Evolutionary conservation across 2,888 invertebrate genomes (phyloP), one percentile per base, ranked within the genome.

Genomic region (Metellina segmentata): DNA sequence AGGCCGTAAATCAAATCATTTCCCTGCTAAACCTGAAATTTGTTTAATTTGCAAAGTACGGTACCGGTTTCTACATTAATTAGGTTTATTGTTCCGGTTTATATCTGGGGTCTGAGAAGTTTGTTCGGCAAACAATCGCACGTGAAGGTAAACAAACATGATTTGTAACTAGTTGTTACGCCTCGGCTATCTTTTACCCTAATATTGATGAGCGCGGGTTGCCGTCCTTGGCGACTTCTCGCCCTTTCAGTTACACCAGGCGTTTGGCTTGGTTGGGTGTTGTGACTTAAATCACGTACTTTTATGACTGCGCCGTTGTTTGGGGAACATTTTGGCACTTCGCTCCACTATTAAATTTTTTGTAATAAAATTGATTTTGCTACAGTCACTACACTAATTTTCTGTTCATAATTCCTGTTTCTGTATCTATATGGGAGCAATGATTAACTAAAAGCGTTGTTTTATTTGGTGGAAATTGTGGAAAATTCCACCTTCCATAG

Each of bases 11-110:
- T 81, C 90, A 91, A 91, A 91, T 91, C 91, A 87, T 91, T 91
- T 70, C 86, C 70, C 61, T 72, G 83, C 86, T 52, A 91, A 91
- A 91, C 87, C 91, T 87, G 91, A 91, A 91, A 91, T 91, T 91
- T 92, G 91, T 92, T 92, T 92, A 92, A 92, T 92, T 92, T 92
- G 88, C 89, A 89, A 87, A 90, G 90, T 85, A 85, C 86, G 83
- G 34, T 83, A 53, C 88, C 85, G 74, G 87, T 72, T 87, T 79
- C 79, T 81, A 85, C 91, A 92, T 92, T 92, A 92, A 92, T 92
- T 92, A 92, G 91, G 88, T 89, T 92, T 92, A 92, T 92, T 92
- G 91, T 92, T 92, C 91, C 70, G 82, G 87, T 86, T 91, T 82
- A 86, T 85, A 90, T 81, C 81, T 82, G 78, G 91, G 70, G 69